Evolutionary conservation across 2,113 vertebrate species (phyloP), one percentile per base, ranked within the genome.

Genomic region (Acanthochromis polyacanthus): DNA sequence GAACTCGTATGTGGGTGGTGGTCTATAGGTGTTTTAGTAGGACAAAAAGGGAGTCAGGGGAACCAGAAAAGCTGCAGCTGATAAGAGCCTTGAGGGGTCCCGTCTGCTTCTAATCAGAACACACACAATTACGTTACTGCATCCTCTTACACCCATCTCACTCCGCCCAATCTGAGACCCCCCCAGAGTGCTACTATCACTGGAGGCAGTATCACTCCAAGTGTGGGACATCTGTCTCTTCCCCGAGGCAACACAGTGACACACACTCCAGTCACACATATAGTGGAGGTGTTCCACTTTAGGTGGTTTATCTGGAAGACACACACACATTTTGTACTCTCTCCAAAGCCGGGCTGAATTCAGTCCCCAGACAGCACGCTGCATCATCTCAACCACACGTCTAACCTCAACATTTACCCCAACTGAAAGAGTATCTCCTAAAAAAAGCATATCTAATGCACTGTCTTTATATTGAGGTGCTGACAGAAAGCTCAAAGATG

Each of bases 201-300:
- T 82, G 83, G 84, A 90, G 91, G 87, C 83, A 65, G 77, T 90
- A 85, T 93, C 87, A 80, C 59, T 90, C 71, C 85, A 76, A 70
- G 90, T 86, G 86, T 80, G 90, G 81, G 90, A 92, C 92, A 94
- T 91, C 91, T 93, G 92, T 90, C 87, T 88, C 82, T 70, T 87
- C 86, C 90, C 77, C 58, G 71, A 76, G 90, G 91, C 90, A 32
- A 71, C 61, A 51, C 61, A 77, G 69, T 76, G 68, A 85, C 77
- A 83, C 84, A 64, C 86, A 75, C 70, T 56, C 45, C 45, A 64
- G 45, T 60, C 71, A 71, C 70, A 63, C 55, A 64, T 55, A 53
- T 20, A 64, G 60, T 53, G 56, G 58, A 82, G 72, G 67, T 85
- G 82, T 76, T 81, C 81, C 48, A 73, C 58, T 88, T 80, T 60